Conservation (phyloP, 2,888 invertebrate genomes). For the Microctonus aethiopoides region DNA sequence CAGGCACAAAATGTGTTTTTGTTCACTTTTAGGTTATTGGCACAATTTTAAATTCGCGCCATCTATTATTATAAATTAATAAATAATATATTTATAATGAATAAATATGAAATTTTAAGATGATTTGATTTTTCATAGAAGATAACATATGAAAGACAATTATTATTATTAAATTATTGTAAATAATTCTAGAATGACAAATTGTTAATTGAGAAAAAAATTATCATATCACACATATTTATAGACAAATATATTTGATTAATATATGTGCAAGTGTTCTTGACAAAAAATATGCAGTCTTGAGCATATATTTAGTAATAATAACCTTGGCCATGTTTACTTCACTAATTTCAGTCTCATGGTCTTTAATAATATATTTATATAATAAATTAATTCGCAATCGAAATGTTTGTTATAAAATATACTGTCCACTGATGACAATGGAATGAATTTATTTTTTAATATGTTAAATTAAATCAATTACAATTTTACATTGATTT, state of each 20-base stretch:
- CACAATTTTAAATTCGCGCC: not conserved
- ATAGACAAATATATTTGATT: not conserved
- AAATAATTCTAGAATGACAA: too few species aligned
- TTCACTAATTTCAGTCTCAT: conserved; percentile 25
- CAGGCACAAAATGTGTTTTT: not conserved
- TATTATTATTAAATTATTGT: not conserved
- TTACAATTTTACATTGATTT: not conserved
- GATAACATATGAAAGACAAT: not conserved
- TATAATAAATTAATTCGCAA: not conserved
- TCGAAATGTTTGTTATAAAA: not conserved
- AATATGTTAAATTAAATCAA: too few species aligned
- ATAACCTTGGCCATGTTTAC: conserved; percentile 40
- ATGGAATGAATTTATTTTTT: too few species aligned
- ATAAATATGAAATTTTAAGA: not conserved
- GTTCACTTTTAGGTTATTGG: not conserved
- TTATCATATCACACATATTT: not conserved
- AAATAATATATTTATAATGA: not conserved
- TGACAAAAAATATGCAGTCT: not conserved
- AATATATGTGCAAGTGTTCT: not conserved
- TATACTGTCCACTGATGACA: too few species aligned
- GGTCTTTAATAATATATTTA: conserved; percentile 15
- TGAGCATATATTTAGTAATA: conserved; percentile 30
- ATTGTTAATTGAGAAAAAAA: not conserved
- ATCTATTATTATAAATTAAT: not conserved
- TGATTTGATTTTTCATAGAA: not conserved